These are phyloP conservation scores for Trilocha varians DNA, from an alignment of 2,888 invertebrate genomes.

Conservation along the genomic window DNA sequence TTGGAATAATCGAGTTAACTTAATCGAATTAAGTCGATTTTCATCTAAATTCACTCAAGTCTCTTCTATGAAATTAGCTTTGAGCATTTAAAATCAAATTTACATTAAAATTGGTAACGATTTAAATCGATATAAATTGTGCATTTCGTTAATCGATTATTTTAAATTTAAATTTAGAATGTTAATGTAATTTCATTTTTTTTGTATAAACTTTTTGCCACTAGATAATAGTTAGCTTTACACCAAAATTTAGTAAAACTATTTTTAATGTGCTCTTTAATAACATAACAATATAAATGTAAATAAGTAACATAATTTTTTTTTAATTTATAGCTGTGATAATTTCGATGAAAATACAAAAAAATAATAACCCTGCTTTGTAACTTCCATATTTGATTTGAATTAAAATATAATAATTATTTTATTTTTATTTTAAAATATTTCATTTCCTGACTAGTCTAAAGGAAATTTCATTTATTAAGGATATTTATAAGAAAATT, in stretches of 20 bases:
- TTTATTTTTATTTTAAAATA: conserved; percentile 11
- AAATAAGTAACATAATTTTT: conserved; percentile 25
- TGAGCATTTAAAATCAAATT: too few species aligned
- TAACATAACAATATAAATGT: conserved; percentile 24
- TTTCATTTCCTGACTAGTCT: conserved; percentile 54
- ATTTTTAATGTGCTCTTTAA: conserved; percentile 40
- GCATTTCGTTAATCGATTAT: not conserved
- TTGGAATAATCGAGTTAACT: too few species aligned
- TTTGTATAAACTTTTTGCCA: conserved; percentile 45
- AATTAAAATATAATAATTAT: conserved; percentile 15
- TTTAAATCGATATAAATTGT: not conserved
- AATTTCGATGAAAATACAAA: conserved; percentile 35
- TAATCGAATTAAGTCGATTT: too few species aligned
- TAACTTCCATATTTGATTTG: conserved; percentile 19
- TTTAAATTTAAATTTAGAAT: not conserved
- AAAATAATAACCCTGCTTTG: conserved; percentile 31
- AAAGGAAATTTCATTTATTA: conserved; percentile 42
- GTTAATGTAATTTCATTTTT: not conserved
- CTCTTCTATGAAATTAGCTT: too few species aligned
- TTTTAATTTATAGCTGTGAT: conserved; percentile 66
- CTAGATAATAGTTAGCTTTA: conserved; percentile 64
- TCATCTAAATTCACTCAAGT: too few species aligned
- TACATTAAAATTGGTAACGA: not conserved
- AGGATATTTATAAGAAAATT: conserved; percentile 35
- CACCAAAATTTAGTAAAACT: conserved; percentile 58